These are phyloP conservation scores for Fratercula arctica DNA, from an alignment of 2,797 vertebrate species.

Conservation along the genomic window DNA sequence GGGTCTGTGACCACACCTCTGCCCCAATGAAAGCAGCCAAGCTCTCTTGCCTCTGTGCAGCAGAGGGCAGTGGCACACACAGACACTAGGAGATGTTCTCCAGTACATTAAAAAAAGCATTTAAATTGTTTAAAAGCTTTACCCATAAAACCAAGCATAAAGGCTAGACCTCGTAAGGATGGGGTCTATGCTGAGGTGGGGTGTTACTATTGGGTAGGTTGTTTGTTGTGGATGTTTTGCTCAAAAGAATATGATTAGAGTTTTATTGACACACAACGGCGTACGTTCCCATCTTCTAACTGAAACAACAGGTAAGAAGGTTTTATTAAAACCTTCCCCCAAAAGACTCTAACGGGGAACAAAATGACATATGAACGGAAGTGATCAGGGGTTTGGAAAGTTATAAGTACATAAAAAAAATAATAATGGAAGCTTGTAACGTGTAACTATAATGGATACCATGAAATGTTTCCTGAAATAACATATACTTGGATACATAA, in stretches of 20 bases:
- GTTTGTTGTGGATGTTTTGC: background rate
- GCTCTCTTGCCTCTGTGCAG: background rate
- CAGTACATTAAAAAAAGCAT: background rate
- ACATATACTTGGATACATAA: background rate
- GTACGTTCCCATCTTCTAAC: background rate
- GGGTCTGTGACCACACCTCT: background rate
- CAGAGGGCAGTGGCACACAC: background rate
- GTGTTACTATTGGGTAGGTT: background rate
- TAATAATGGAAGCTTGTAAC: background rate
- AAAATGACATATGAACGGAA: background rate
- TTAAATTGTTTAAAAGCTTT: background rate
- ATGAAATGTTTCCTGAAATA: background rate
- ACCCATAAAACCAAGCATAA: background rate
- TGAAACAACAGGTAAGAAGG: background rate
- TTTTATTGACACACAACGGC: background rate
- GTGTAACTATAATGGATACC: background rate
- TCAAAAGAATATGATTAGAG: background rate
- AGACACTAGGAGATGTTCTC: background rate
- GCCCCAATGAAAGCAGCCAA: background rate
- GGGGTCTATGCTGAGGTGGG: background rate
- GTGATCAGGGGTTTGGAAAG: background rate
- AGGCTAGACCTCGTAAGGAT: fast-evolving
- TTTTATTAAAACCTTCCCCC: background rate
- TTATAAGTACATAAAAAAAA: background rate
- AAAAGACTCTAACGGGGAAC: background rate